phyloP scores from a whole-genome alignment of 2,888 invertebrate species.

The Diaphora mendica region DNA sequence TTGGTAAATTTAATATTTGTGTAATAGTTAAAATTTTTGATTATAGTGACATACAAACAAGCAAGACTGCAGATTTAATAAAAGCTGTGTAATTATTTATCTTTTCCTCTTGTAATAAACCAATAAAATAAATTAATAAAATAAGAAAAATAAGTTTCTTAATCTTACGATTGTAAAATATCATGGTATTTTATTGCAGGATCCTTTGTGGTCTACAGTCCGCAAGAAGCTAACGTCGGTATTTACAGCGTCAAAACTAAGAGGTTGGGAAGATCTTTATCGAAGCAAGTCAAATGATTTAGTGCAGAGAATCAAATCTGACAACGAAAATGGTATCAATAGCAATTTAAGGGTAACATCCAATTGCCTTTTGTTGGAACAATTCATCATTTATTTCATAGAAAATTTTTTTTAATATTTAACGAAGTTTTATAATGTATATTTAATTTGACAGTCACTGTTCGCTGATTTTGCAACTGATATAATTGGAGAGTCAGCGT shows the following conservation, averaged over 20 bases:
- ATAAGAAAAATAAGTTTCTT: no score
- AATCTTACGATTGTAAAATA: not conserved
- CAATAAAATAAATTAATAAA: no score
- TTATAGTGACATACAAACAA: no score
- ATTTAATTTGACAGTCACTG: conserved; percentile 36
- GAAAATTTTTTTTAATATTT: not conserved
- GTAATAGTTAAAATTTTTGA: no score
- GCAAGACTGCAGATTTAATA: no score
- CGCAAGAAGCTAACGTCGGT: conserved; percentile 56
- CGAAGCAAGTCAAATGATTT: conserved; percentile 53
- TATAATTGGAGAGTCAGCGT: conserved; percentile 59
- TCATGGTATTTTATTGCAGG: conserved; percentile 48
- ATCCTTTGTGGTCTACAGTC: conserved; percentile 62
- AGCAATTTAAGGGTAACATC: conserved; percentile 51
- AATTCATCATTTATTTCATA: not conserved
- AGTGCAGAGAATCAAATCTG: conserved; percentile 51
- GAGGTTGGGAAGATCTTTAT: conserved; percentile 48
- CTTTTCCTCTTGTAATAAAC: no score
- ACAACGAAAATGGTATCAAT: conserved; percentile 35
- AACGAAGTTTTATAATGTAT: not conserved
- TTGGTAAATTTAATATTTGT: no score
- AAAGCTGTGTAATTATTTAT: no score
- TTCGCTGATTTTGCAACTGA: conserved; percentile 58
- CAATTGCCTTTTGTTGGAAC: not conserved
- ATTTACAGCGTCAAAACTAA: conserved; percentile 64